phyloP scores from a whole-genome alignment of 2,888 invertebrate genomes.

The Balanococcus diminutus region DNA sequence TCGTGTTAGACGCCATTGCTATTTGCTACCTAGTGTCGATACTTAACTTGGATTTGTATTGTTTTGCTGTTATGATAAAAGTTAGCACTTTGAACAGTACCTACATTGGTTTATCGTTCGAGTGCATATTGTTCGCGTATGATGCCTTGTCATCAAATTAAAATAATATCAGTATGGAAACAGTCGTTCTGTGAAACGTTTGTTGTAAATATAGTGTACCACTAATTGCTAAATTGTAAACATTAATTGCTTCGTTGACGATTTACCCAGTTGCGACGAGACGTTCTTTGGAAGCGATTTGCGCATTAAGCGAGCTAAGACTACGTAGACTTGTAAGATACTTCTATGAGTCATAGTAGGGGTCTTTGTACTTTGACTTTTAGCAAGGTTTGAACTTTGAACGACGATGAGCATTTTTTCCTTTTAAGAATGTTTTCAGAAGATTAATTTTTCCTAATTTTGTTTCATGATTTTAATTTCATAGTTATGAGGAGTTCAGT shows the following conservation, averaged over 20 bases:
- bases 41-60: neutral
- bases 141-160: neutral
- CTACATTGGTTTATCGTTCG: neutral
- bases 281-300: neutral
- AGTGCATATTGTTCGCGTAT: neutral
- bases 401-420: no score
- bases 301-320: neutral
- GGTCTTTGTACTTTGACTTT: neutral
- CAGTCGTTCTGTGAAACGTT: neutral
- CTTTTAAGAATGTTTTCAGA: no score
- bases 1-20: neutral
- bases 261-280: neutral
- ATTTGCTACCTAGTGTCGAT: no score
- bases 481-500: no score
- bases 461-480: no score
- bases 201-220: neutral
- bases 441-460: no score
- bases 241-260: slow-evolving; percentile 13
- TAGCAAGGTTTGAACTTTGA: neutral
- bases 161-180: no score
- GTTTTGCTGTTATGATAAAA: neutral
- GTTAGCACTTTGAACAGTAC: slow-evolving; percentile 3
- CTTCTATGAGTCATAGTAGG: neutral
- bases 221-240: slow-evolving; percentile 17
- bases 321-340: neutral